Evolutionary conservation across 1,140 invertebrate species (phyloP).

Genomic region (Drosophila takahashii): DNA sequence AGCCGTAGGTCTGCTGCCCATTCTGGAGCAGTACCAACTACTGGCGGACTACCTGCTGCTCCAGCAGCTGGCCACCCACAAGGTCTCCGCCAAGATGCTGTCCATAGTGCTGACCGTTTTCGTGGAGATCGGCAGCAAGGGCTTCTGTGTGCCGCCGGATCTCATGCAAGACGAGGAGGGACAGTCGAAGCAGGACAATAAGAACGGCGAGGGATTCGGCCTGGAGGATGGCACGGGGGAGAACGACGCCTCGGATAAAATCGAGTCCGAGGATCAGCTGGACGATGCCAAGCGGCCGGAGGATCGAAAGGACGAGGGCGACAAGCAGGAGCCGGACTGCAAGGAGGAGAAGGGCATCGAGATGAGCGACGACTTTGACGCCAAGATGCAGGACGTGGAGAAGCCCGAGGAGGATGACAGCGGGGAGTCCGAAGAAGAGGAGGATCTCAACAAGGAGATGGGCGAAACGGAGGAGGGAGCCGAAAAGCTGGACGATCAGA

Average conservation of each 20-base stretch:
- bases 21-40: conserved; percentile 92
- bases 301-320: conserved; percentile 86
- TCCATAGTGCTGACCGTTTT: conserved; percentile 94
- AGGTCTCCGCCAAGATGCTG: conserved; percentile 92
- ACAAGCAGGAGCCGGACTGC: conserved; percentile 89
- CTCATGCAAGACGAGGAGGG: conserved; percentile 89
- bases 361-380: conserved; percentile 86
- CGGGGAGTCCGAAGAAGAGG: conserved; percentile 88
- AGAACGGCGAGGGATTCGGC: conserved; percentile 90
- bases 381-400: conserved; percentile 92
- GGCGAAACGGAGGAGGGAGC: conserved; percentile 94
- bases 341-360: conserved; percentile 93
- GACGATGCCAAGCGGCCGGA: conserved; percentile 93
- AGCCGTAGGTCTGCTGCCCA: conserved; percentile 86
- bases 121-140: conserved; percentile 93
- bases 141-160: conserved; percentile 97
- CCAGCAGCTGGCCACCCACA: conserved; percentile 90
- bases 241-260: conserved; percentile 96
- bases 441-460: conserved; percentile 97
- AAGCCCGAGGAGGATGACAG: conserved; percentile 88
- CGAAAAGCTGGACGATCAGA: conserved; percentile 92
- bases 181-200: conserved; percentile 86
- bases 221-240: conserved; percentile 96
- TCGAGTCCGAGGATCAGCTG: conserved; percentile 92
- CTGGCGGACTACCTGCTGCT: conserved; percentile 92